These are phyloP conservation scores for Tachysurus fulvidraco DNA, from an alignment of 2,113 vertebrate species.

Conservation along the genomic window DNA sequence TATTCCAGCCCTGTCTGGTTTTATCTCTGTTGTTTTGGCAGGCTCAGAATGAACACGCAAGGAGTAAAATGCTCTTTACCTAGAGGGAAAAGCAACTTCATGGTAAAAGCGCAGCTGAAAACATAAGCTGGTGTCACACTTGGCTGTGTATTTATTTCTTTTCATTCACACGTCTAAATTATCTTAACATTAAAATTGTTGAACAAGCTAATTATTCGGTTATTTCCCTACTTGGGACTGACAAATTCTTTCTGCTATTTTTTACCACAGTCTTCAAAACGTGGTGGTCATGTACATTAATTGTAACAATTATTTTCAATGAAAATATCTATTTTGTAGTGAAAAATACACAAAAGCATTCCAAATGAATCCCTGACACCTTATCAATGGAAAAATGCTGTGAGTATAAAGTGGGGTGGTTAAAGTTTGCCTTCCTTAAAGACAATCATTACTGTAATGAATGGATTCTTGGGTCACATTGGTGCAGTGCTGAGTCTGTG, in stretches of 20 bases:
- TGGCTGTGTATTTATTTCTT: background rate
- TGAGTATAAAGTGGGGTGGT: background rate
- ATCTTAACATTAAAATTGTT: background rate
- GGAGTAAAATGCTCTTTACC: slow-evolving; percentile 30
- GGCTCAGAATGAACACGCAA: slow-evolving; percentile 31
- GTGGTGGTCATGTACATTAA: background rate
- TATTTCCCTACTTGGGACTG: background rate
- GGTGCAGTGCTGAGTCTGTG: slow-evolving; percentile 31
- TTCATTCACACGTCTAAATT: background rate
- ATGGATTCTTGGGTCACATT: background rate
- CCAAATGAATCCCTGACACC: background rate
- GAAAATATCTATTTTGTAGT: background rate
- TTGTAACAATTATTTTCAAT: background rate
- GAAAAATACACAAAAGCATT: background rate
- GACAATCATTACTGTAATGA: background rate
- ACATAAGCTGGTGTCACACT: background rate
- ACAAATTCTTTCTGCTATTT: background rate
- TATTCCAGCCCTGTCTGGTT: slow-evolving; percentile 39
- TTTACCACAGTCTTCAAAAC: background rate
- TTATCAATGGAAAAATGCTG: background rate
- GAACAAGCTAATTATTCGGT: background rate
- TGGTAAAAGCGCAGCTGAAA: background rate
- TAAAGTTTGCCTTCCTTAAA: background rate
- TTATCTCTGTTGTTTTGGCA: slow-evolving; percentile 46
- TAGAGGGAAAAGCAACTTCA: slow-evolving; percentile 28